Percentiles rank a stretch among this genome's conserved stretches.
These are phyloP conservation scores for Eustalomyia histrio DNA, from an alignment of 2,888 invertebrate species.

Conservation along the genomic window DNA sequence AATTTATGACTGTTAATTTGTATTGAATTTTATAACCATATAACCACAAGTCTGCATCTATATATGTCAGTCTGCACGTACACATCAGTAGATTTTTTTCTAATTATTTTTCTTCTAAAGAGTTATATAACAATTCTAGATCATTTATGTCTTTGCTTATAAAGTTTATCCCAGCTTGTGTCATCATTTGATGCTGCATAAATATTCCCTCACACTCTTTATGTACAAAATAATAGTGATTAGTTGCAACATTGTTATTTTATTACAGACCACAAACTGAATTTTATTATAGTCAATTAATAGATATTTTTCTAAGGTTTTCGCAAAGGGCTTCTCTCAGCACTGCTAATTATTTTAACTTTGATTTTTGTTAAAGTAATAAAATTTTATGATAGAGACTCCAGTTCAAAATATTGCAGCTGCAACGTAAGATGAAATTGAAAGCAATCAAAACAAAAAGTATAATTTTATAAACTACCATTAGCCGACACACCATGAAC, in stretches of 20 bases:
- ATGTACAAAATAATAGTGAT: slow-evolving; percentile 42
- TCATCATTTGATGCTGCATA: slow-evolving; percentile 33
- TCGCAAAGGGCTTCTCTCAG: not conserved
- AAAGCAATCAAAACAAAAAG: not conserved
- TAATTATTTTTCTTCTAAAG: not conserved
- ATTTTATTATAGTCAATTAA: slow-evolving; percentile 50
- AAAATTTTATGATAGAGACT: slow-evolving; percentile 43
- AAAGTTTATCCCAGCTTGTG: slow-evolving; percentile 1
- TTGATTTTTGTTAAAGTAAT: slow-evolving; percentile 20
- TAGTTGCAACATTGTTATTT: slow-evolving; percentile 57
- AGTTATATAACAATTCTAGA: not conserved
- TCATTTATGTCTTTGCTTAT: too few relatives aligned
- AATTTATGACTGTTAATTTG: slow-evolving; percentile 30
- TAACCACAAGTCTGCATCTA: not conserved
- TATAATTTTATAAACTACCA: slow-evolving; percentile 26
- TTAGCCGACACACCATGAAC: slow-evolving; percentile 10
- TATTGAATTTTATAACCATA: slow-evolving; percentile 10
- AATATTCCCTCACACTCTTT: slow-evolving; percentile 28
- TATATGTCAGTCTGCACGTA: not conserved
- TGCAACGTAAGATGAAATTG: slow-evolving; percentile 24
- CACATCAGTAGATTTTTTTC: not conserved
- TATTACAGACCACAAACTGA: slow-evolving; percentile 40
- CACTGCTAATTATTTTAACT: slow-evolving; percentile 37
- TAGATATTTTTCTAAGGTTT: slow-evolving; percentile 30
- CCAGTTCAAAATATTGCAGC: slow-evolving; percentile 19